These are phyloP conservation scores for Chlamydotis undulata DNA, from an alignment of 2,113 vertebrate species.

Conservation along the genomic window DNA sequence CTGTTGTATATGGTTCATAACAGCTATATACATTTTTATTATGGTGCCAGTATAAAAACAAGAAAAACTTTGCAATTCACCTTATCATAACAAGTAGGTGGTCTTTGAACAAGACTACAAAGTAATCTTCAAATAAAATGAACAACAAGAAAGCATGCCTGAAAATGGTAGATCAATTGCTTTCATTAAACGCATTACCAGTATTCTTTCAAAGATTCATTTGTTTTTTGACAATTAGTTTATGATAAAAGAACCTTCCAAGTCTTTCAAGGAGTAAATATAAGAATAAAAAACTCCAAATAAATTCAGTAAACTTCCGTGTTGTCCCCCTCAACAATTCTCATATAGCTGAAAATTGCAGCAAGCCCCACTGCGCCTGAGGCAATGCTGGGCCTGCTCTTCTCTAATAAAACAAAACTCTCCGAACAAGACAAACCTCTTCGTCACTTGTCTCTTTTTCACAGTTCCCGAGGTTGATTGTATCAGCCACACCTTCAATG, in stretches of 20 bases:
- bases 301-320: background rate
- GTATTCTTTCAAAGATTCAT: background rate
- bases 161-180: conserved; percentile 14
- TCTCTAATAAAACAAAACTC: background rate
- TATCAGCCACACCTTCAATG: background rate
- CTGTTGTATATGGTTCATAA: background rate
- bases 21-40: background rate
- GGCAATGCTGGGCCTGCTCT: background rate
- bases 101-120: conserved; percentile 56
- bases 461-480: background rate
- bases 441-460: background rate
- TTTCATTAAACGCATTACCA: conserved; percentile 21
- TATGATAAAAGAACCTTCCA: conserved; percentile 8
- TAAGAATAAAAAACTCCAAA: background rate
- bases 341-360: background rate
- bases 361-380: background rate
- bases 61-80: background rate
- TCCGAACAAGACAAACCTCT: background rate
- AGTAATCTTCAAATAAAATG: conserved; percentile 1
- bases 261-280: background rate
- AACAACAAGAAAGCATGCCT: background rate
- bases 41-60: background rate
- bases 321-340: background rate
- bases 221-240: conserved; percentile 16
- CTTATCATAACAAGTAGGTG: background rate